Evolutionary conservation across 2,888 invertebrate genomes (phyloP).

Genomic region (Drosophila testacea): DNA sequence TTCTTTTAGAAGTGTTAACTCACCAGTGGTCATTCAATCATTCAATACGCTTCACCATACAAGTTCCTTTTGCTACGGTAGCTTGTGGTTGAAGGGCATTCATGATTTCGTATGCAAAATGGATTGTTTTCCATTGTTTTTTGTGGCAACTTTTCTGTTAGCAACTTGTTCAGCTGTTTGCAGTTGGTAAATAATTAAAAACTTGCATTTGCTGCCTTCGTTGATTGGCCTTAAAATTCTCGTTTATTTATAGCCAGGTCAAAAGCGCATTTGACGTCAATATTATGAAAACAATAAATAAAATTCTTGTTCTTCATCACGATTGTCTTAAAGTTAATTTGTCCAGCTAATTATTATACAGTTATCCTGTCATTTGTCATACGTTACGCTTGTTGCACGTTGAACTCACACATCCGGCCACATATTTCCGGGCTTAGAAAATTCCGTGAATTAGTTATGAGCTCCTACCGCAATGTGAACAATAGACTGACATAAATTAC

Average conservation of each 20-base stretch:
- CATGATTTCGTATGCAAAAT: constrained; percentile 39
- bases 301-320: not conserved
- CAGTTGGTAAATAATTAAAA: constrained; percentile 42
- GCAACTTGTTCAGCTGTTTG: constrained; percentile 20
- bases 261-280: constrained; percentile 34
- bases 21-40: not conserved
- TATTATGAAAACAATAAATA: not conserved
- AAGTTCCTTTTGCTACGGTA: not conserved
- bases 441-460: constrained; percentile 47
- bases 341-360: not conserved
- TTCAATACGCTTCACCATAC: not conserved
- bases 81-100: constrained; percentile 21
- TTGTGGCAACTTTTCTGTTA: constrained; percentile 10
- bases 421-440: constrained; percentile 34
- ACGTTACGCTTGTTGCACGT: constrained; percentile 9
- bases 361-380: constrained; percentile 50
- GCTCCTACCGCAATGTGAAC: constrained; percentile 7
- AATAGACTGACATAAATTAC: constrained; percentile 43
- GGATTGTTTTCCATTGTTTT: constrained; percentile 28
- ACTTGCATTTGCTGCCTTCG: constrained; percentile 20
- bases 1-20: not conserved
- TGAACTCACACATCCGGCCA: constrained; percentile 43
- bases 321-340: constrained; percentile 4
- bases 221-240: constrained; percentile 16
- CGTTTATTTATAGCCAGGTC: constrained; percentile 29